Base-by-base conservation (phyloP, 2,113 vertebrate genomes). In the Panthera tigris region DNA sequence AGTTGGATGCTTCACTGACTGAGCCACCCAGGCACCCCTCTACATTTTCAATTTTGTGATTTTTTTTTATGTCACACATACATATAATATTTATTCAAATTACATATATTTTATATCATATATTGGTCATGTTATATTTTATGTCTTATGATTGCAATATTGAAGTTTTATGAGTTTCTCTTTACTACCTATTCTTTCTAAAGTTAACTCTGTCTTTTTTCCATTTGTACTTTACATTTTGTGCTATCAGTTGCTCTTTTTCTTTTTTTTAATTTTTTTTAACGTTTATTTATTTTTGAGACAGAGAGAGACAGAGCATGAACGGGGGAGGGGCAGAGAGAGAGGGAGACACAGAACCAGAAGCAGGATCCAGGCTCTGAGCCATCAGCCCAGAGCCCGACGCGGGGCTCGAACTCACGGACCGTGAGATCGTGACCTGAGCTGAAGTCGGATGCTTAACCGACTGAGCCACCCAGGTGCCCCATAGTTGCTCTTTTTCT, bases 81-180 rank as follows among this genome's bases (percentile, higher is more conserved):
- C 18, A 55, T 55, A 55, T 55, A 55, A 55, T 55, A 55, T 99
- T 99, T 98, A 99, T 99, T 99, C 98, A 55, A 55, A 55, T 18
- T 55, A 55, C 52, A 36, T 71, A 39, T 71, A 39, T 36, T 36
- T 71, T 71, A 23, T 69, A 36, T 69, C 7, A 69, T 71, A 71
- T 23, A 9, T n/a, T 71, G 0, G 69, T 71, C 36, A 71, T 71
- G 69, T 71, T 71, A 39, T 39, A 39, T 21, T 23, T 23, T 39
- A 69, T 69, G 19, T 71, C n/a, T 71, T 71, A 71, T 39, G 19
- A 71, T 39, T 71, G 9, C 19, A 69, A 23, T 71, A 71, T 36
- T 71, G 19, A 71, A 71, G 21, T 71, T 71, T 71, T 21, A 36
- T 71, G n/a, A 71, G 1, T 1, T 61, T 61, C 18, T 21, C 36